phyloP scores from a whole-genome alignment of 2,888 invertebrate species.

The Tridacna crocea region DNA sequence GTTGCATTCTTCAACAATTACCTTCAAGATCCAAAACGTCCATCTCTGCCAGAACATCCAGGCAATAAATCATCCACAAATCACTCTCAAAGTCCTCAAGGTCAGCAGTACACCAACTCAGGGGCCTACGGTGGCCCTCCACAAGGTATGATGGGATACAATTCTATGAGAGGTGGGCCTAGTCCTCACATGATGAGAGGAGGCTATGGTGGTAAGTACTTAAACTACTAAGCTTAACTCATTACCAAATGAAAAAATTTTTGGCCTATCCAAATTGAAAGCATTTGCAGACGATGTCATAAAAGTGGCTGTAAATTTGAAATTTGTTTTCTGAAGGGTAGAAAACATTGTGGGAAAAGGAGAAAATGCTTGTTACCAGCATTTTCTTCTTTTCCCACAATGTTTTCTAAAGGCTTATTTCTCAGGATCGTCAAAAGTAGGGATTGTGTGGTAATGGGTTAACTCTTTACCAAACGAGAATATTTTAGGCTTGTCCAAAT shows the following conservation, averaged over 20 bases:
- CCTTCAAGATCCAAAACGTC: constrained; percentile 95
- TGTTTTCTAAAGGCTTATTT: too few relatives aligned
- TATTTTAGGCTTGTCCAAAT: too few relatives aligned
- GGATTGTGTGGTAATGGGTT: too few relatives aligned
- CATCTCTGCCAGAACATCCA: constrained; percentile 92
- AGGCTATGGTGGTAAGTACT: constrained; percentile 55
- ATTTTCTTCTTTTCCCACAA: neutral
- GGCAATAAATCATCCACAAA: constrained; percentile 71
- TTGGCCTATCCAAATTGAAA: too few relatives aligned
- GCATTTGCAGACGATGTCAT: too few relatives aligned
- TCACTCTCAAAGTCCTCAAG: constrained; percentile 56
- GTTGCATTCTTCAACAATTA: constrained; percentile 99
- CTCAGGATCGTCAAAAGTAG: too few relatives aligned
- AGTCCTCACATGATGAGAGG: constrained; percentile 72
- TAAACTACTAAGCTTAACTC: neutral
- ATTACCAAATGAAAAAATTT: too few relatives aligned
- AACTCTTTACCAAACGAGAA: too few relatives aligned
- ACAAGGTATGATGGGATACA: constrained; percentile 72
- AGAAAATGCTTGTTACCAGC: neutral
- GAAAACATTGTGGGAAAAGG: neutral
- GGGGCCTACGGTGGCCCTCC: constrained; percentile 63
- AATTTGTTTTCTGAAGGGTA: too few relatives aligned
- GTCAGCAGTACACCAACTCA: constrained; percentile 52
- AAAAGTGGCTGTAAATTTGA: too few relatives aligned
- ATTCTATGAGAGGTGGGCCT: constrained; percentile 57